These are phyloP conservation scores for Pelodiscus sinensis DNA, from an alignment of 2,113 vertebrate species.

Conservation along the genomic window DNA sequence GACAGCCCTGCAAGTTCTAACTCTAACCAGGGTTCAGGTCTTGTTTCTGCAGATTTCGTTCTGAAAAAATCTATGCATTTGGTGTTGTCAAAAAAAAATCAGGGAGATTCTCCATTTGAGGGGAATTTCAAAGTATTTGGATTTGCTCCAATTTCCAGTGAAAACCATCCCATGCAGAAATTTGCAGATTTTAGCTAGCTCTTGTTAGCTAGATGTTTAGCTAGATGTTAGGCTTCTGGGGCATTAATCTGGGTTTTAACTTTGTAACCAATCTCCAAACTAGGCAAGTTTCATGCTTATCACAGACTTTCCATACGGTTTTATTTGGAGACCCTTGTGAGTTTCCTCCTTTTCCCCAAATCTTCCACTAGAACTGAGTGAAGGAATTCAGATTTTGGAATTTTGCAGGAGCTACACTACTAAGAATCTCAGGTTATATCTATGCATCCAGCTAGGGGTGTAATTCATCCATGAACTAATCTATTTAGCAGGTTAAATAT, in stretches of 20 bases:
- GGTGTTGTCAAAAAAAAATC: not conserved
- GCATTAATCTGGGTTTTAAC: not conserved
- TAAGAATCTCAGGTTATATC: not conserved
- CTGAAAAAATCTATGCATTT: not conserved
- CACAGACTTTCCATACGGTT: not conserved
- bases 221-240: fast-evolving
- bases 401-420: not conserved
- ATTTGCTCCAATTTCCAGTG: not conserved
- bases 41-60: not conserved
- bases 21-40: not conserved
- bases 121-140: not conserved
- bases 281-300: not conserved
- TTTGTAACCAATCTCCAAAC: not conserved
- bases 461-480: not conserved
- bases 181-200: not conserved
- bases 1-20: not conserved
- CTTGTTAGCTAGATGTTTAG: too few relatives aligned
- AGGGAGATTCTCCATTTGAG: not conserved
- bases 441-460: not conserved
- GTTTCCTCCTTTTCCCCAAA: not conserved
- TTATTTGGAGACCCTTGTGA: not conserved
- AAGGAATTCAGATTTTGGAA: not conserved
- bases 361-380: not conserved
- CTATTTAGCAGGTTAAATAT: not conserved
- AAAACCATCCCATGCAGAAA: not conserved